Percentiles rank a stretch among this genome's conserved stretches.
These are phyloP conservation scores for Actinopyga echinites DNA, from an alignment of 53 echinoderm and acorn worm species.

Conservation along the genomic window DNA sequence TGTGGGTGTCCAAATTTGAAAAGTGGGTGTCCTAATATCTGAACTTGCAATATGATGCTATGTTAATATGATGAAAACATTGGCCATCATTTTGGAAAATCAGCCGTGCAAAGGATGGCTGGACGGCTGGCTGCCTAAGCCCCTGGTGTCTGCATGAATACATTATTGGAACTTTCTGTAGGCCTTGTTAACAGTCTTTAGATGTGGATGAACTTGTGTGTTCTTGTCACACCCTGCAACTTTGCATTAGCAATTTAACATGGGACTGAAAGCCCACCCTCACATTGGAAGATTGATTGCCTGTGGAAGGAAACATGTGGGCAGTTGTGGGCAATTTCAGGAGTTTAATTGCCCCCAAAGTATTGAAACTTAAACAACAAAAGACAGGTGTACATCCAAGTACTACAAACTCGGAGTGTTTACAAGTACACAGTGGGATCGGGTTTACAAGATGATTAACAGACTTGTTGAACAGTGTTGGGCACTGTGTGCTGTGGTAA, in stretches of 20 bases:
- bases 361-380: conserved; percentile 39
- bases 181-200: too few species aligned
- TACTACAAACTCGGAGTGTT: conserved; percentile 32
- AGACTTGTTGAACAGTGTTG: conserved; percentile 30
- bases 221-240: conserved; percentile 46
- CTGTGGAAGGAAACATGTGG: conserved; percentile 30
- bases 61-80: too few species aligned
- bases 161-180: too few species aligned
- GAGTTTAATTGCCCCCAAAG: conserved; percentile 8
- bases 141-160: too few species aligned
- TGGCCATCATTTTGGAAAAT: too few species aligned
- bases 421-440: conserved; percentile 54
- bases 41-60: too few species aligned
- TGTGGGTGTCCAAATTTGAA: too few species aligned
- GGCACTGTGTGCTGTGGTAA: conserved; percentile 52
- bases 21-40: too few species aligned
- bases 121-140: too few species aligned
- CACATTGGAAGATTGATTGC: conserved; percentile 23
- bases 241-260: conserved; percentile 39
- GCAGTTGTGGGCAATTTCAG: conserved; percentile 51
- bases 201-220: conserved; percentile 39
- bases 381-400: neutral
- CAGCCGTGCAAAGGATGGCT: too few species aligned
- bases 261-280: conserved; percentile 19
- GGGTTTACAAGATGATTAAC: conserved; percentile 31